phyloP scores from a whole-genome alignment of 2,113 vertebrate genomes.

The Alligator sinensis region DNA sequence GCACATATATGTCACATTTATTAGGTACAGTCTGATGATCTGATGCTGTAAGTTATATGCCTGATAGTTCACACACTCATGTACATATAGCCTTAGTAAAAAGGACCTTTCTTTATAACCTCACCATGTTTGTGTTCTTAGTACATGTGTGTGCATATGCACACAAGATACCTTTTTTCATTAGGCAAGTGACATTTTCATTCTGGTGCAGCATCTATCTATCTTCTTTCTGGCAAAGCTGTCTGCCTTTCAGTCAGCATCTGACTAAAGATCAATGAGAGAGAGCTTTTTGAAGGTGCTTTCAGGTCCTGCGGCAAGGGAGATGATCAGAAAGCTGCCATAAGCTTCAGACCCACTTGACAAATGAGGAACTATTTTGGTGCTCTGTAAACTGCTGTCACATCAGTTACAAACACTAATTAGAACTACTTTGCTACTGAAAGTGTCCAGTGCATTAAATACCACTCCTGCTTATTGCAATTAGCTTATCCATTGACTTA shows the following conservation, averaged over 20 bases:
- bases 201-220: conserved; percentile 81
- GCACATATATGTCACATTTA: neutral
- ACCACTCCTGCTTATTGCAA: conserved; percentile 93
- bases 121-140: neutral
- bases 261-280: conserved; percentile 87
- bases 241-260: conserved; percentile 82
- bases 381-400: conserved; percentile 85
- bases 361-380: conserved; percentile 87
- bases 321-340: conserved; percentile 90
- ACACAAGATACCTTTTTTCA: conserved; percentile 72
- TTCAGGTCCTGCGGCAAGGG: conserved; percentile 84
- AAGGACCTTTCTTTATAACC: neutral
- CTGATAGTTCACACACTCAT: neutral
- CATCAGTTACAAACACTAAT: conserved; percentile 92
- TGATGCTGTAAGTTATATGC: neutral
- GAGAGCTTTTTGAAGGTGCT: conserved; percentile 87
- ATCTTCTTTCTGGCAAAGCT: conserved; percentile 83
- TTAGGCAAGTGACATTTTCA: conserved; percentile 81
- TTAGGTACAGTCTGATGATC: neutral
- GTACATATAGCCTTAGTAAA: neutral
- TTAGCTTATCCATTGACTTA: conserved; percentile 92
- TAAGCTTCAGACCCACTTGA: conserved; percentile 81
- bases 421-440: conserved; percentile 90
- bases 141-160: neutral
- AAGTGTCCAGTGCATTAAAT: conserved; percentile 90